Evolutionary conservation across 1,140 invertebrate genomes (phyloP), one percentile per base, ranked within the genome.

Genomic region (Antheraea pernyi): DNA sequence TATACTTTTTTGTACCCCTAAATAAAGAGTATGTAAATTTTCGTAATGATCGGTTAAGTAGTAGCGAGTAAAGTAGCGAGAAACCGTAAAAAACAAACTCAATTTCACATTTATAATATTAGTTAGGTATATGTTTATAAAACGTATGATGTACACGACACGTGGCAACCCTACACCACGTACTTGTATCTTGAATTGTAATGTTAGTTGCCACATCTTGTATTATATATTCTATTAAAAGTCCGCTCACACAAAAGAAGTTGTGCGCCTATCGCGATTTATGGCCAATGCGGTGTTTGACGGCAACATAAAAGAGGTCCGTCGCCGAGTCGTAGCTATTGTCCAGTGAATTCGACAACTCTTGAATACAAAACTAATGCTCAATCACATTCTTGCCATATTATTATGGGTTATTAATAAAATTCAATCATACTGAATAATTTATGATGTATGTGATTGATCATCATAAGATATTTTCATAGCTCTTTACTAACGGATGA

Each of bases 211-310:
- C 13, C 46, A 53, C 16, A n/a, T 53, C 46, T 53, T 53, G 0
- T 53, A 53, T 53, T 53, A 53, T 53, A 53, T 53, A 16, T 53
- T 53, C 46, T 53, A 53, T 53, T 13, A 53, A 63, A 63, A 63
- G n/a, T 19, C 61, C n/a, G 63, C 5, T 64, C 19, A 74, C 39
- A 70, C 65, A 69, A 74, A 68, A 70, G 72, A 70, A 60, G 62
- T 59, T 63, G 65, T 22, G 65, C 30, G 72, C 76, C 61, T 74
- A 80, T 82, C 74, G 75, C 79, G 72, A 81, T 83, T 81, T 78
- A 81, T 78, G 74, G 61, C 64, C 67, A 19, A 19, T 11, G 7
- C 39, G 11, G 39, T 53, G 46, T 53, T 53, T 53, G 46, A 53
- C 76, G 72, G 79, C 59, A 71, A 81, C 76, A 75, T 79, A 65